Percentiles rank a stretch among this genome's conserved stretches.
Evolutionary conservation across 2,888 invertebrate genomes (phyloP).

Genomic region (Xanthia icteritia): DNA sequence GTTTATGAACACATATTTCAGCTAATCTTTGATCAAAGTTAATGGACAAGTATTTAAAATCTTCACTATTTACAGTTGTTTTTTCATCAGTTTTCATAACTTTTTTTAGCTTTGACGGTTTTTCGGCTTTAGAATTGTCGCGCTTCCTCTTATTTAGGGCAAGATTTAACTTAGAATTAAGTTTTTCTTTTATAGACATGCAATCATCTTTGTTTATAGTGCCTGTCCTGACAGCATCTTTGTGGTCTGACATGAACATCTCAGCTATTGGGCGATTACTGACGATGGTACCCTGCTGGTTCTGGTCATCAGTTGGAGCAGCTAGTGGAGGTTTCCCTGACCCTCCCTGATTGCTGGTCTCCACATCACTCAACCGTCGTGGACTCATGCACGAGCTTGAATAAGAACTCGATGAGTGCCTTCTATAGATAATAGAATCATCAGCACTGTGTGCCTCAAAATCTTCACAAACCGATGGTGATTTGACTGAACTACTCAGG

Average conservation of each 20-base stretch:
- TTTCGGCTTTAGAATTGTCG: conserved; percentile 80
- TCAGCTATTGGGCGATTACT: conserved; percentile 59
- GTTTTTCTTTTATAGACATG: conserved; percentile 85
- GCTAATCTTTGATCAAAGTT: conserved; percentile 81
- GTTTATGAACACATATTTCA: conserved; percentile 80
- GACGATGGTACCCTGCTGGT: conserved; percentile 44
- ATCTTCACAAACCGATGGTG: conserved; percentile 91
- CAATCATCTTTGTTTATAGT: conserved; percentile 86
- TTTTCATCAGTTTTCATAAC: conserved; percentile 70
- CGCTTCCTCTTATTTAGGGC: conserved; percentile 87
- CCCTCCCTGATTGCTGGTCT: conserved; percentile 71
- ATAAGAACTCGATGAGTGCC: conserved; percentile 96
- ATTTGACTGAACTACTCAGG: conserved; percentile 84
- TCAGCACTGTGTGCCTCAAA: conserved; percentile 92
- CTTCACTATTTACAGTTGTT: conserved; percentile 49
- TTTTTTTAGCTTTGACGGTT: conserved; percentile 82
- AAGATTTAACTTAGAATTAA: conserved; percentile 85
- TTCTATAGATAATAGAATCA: conserved; percentile 94
- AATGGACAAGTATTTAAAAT: conserved; percentile 79
- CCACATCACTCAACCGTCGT: conserved; percentile 90
- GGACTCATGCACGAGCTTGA: conserved; percentile 93
- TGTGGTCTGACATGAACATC: conserved; percentile 72
- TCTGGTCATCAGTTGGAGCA: conserved; percentile 56
- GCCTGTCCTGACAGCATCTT: conserved; percentile 69
- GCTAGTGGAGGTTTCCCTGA: conserved; percentile 66